A percentile compares a stretch with the other conserved stretches of the same genome.
phyloP scores from a whole-genome alignment of 37 sponge, comb jelly and placozoan genomes.

The Amphimedon queenslandica region DNA sequence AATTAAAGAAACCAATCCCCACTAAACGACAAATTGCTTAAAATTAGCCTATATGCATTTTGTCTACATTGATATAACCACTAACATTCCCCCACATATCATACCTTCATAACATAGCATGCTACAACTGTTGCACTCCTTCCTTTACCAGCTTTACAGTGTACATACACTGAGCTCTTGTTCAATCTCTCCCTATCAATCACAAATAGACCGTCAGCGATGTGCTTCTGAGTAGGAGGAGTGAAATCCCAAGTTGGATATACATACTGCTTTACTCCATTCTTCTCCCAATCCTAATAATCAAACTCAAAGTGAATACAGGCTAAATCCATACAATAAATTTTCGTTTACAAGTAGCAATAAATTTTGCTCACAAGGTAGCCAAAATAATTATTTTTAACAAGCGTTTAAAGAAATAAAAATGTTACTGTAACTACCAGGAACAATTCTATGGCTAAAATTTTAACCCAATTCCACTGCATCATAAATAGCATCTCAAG shows the following conservation, averaged over 20 bases:
- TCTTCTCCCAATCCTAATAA: constrained; percentile 77
- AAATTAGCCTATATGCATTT: background rate
- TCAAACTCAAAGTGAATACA: too few species aligned
- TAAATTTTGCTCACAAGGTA: too few species aligned
- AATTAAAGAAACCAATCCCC: background rate
- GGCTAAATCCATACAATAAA: too few species aligned
- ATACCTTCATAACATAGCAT: constrained; percentile 84
- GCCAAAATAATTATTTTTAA: too few species aligned
- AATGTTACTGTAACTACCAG: too few species aligned
- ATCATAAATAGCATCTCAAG: too few species aligned
- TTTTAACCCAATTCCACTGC: too few species aligned
- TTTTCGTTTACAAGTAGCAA: too few species aligned
- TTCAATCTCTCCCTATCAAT: constrained; percentile 31
- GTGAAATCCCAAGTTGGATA: constrained; percentile 60
- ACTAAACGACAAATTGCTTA: too few species aligned
- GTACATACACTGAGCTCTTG: constrained; percentile 73
- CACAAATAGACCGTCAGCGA: constrained; percentile 45
- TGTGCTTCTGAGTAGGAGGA: constrained; percentile 49
- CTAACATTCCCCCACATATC: background rate
- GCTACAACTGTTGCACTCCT: constrained; percentile 75
- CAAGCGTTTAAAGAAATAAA: too few species aligned
- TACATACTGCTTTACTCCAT: constrained; percentile 62
- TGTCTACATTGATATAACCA: background rate
- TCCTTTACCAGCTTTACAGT: constrained; percentile 93
- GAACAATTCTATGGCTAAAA: too few species aligned